These are phyloP conservation scores for Montipora capitata DNA, from an alignment of 92 coral and sea anemone species.

Conservation along the genomic window DNA sequence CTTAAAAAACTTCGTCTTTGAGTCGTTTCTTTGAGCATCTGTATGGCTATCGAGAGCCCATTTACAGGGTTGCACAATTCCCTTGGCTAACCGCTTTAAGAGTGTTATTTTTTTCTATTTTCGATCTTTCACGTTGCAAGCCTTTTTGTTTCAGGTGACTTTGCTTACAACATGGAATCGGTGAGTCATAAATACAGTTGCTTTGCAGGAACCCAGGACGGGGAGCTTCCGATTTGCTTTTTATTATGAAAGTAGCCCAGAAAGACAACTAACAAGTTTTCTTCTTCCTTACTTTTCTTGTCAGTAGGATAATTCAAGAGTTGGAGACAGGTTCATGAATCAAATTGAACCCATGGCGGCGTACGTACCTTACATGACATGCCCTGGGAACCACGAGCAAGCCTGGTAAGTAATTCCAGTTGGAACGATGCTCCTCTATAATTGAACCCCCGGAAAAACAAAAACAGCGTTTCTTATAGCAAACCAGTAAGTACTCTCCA, in stretches of 20 bases:
- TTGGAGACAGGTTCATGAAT: slow-evolving; percentile 95
- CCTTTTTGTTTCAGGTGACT: slow-evolving; percentile 80
- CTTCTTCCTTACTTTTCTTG: neutral
- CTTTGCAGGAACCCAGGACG: too few relatives aligned
- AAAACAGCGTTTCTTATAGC: too few relatives aligned
- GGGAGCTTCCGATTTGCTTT: too few relatives aligned
- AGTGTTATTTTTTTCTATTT: too few relatives aligned
- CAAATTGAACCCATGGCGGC: slow-evolving; percentile 96
- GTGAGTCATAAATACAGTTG: slow-evolving; percentile 57
- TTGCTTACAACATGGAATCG: slow-evolving; percentile 93
- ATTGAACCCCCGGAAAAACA: too few relatives aligned
- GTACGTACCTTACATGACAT: slow-evolving; percentile 92
- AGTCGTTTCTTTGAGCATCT: too few relatives aligned
- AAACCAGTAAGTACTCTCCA: too few relatives aligned
- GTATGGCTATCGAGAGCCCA: too few relatives aligned
- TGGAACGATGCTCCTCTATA: neutral
- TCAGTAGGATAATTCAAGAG: slow-evolving; percentile 86
- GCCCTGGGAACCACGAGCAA: slow-evolving; percentile 97
- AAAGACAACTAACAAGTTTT: neutral
- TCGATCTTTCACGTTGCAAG: neutral
- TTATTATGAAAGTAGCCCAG: too few relatives aligned
- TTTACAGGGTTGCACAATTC: too few relatives aligned
- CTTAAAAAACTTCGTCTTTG: too few relatives aligned
- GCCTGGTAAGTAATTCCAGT: slow-evolving; percentile 78
- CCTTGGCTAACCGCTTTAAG: too few relatives aligned